These are phyloP conservation scores for Scalopus aquaticus DNA, from an alignment of 2,113 vertebrate genomes.

Conservation along the genomic window DNA sequence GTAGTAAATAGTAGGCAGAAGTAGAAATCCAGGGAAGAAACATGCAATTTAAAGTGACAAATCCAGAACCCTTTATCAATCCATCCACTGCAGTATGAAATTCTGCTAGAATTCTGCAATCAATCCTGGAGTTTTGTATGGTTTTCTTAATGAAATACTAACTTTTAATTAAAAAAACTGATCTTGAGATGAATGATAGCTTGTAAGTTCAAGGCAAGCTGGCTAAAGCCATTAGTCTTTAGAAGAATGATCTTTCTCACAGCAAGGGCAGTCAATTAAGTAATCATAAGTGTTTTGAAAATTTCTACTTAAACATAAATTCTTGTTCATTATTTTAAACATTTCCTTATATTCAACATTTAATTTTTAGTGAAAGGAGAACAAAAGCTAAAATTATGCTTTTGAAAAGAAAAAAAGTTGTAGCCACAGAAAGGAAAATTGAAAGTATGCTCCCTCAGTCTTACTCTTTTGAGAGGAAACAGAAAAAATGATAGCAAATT, in stretches of 20 bases:
- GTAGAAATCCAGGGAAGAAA: not conserved
- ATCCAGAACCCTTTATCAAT: not conserved
- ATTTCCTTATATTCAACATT: constrained; percentile 17
- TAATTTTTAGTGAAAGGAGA: constrained; percentile 50
- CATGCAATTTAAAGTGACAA: not conserved
- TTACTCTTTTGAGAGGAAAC: constrained; percentile 53
- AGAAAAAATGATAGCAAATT: constrained; percentile 73
- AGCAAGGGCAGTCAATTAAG: constrained; percentile 27
- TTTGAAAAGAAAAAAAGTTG: constrained; percentile 37
- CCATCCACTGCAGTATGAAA: not conserved
- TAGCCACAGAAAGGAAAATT: constrained; percentile 44
- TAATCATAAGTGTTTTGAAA: constrained; percentile 44
- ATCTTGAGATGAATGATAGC: not conserved
- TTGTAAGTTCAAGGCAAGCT: constrained; percentile 17
- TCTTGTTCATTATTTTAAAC: constrained; percentile 1
- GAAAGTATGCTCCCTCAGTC: not conserved
- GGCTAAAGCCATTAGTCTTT: not conserved
- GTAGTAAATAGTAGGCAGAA: not conserved
- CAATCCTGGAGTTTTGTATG: not conserved
- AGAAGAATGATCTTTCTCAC: constrained; percentile 34
- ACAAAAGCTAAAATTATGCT: constrained; percentile 52
- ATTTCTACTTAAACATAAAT: constrained; percentile 4
- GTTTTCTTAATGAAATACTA: constrained; percentile 15
- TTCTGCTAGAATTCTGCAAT: not conserved
- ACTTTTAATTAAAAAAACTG: constrained; percentile 42